Base-by-base conservation (phyloP, 2,797 vertebrate species). In the Sebastes iracundus region DNA sequence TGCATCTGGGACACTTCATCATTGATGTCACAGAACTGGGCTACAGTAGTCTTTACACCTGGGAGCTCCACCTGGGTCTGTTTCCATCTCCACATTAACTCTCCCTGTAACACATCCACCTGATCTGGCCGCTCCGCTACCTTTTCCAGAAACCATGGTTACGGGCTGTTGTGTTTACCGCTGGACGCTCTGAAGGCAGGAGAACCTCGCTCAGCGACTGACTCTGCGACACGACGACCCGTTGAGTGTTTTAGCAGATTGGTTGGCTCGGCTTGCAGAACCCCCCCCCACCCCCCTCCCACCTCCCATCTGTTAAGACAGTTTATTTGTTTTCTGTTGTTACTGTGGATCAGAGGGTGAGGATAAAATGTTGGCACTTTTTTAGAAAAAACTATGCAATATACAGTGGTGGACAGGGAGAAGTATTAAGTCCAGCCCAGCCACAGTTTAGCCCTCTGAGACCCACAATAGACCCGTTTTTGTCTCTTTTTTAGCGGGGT, bases 161-260 rank as follows among this genome's bases (percentile, higher is more conserved):
- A 93, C 81, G 0, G 12, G 3, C 27, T 90, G 89, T 90, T 91
- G 79, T 91, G 86, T 91, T 92, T 88, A 82, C 77, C 16, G 1
- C 11, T 20, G 60, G 70, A 75, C 18, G 2, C 69, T 60, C 32
- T 49, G 58, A 74, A 76, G 84, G 81, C 78, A 42, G 38, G 38
- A 38, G 49, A 61, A 55, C 56, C 61, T 71, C 42, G 14, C 77
- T 79, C 72, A 80, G 82, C 73, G 68, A 87, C 60, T 30, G 28
- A 79, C 72, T 25, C 64, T 33, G 66, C 14, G 72, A 84, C 86
- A 84, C 25, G 13, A 74, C 13, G 69, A 80, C 76, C 82, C 65
- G 59, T 18, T 87, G 80, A 92, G 62, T 46, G 70, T 63, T 88
- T 87, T 70, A 85, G 58, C 82, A 93, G 87, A 75, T 72, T 23